Evolutionary conservation across 2,113 vertebrate genomes (phyloP).

Genomic region (Oophaga pumilio): DNA sequence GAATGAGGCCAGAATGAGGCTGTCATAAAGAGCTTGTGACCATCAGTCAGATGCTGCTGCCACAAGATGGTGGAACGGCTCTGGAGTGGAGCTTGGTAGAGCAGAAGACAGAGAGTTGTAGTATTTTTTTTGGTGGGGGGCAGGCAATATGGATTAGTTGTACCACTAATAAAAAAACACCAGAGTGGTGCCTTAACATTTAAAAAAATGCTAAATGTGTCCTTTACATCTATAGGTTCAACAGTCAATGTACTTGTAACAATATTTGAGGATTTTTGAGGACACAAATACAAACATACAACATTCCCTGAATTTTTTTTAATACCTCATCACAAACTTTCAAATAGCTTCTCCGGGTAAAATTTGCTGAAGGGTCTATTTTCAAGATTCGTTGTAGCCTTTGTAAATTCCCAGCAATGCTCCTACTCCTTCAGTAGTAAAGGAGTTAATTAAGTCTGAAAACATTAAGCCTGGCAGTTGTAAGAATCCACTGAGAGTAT

Average conservation of each 20-base stretch:
- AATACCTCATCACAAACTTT: background rate
- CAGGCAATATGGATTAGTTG: too few relatives aligned
- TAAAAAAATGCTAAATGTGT: too few relatives aligned
- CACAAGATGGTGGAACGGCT: too few relatives aligned
- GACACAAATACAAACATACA: background rate
- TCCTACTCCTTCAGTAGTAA: conserved; percentile 45
- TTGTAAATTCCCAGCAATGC: conserved; percentile 33
- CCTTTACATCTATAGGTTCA: too few relatives aligned
- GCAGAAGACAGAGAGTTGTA: too few relatives aligned
- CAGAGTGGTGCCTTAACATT: too few relatives aligned
- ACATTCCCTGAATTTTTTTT: background rate
- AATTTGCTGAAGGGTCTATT: conserved; percentile 42
- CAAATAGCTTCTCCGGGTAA: background rate
- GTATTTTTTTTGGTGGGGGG: too few relatives aligned
- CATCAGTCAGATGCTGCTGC: too few relatives aligned
- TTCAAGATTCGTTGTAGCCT: conserved; percentile 10
- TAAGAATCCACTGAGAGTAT: conserved; percentile 56
- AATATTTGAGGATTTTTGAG: background rate
- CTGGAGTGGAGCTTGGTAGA: too few relatives aligned
- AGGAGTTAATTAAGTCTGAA: conserved; percentile 59
- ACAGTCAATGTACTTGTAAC: background rate
- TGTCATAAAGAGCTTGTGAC: too few relatives aligned
- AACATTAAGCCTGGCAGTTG: conserved; percentile 56
- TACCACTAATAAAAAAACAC: too few relatives aligned
- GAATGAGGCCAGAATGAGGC: too few relatives aligned